Evolutionary conservation across 2,113 vertebrate species (phyloP), one percentile per base, ranked within the genome.

Genomic region (Platanista minor): DNA sequence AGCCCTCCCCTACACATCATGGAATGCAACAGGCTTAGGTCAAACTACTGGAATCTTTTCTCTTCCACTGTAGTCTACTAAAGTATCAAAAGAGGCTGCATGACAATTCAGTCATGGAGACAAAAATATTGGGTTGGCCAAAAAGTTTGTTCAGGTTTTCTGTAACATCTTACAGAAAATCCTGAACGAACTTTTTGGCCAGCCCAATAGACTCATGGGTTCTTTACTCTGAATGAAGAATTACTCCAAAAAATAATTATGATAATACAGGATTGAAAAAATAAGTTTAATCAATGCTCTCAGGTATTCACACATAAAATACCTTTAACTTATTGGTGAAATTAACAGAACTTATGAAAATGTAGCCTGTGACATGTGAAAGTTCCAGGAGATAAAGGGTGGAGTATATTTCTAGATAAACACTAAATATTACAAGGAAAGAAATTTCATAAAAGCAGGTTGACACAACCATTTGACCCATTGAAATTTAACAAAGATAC

Each of bases 401-500:
- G 49, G 43, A 91, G 4, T 43, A 0, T 27, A 96, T 82, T 71
- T 93, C 67, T 90, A 66, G 2, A 43, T 75, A 89, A 97, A 91
- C 17, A 62, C 14, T 31, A 96, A 95, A 69, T 75, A 90, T 43
- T 59, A 20, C 3, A 49, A 66, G 11, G 96, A 84, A 96, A 82
- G 43, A 7, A 66, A 74, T 8, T 66, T 80, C 57, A 1, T 52
- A 88, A 94, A 96, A 85, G 25, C 33, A 91, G 25, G 5, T 57
- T 11, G 13, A 75, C 49, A 52, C 14, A 61, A 27, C 14, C 74
- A 92, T 97, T 95, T 84, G 39, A 74, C 2, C 8, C 87, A 97
- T 82, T 43, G 0, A 97, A 95, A 98, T 14, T 93, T 74, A 96
- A 94, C 87, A 74, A 66, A 72, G 2, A 89, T 89, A 85, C 72